phyloP scores from a whole-genome alignment of 2,113 vertebrate species.

The Motacilla alba region DNA sequence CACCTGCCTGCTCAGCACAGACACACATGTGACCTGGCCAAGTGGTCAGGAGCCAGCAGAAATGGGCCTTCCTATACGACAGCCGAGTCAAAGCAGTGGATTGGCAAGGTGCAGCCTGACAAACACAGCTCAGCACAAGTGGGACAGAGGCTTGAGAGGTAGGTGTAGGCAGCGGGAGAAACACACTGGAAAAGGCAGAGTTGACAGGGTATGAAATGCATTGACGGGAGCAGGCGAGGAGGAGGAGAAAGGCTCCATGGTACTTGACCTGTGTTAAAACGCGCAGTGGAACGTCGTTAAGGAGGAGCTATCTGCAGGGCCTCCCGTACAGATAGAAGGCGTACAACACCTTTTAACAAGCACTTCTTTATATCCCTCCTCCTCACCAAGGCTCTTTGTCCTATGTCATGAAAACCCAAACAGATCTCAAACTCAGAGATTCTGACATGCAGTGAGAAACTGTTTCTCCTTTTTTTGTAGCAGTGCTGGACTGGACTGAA shows the following conservation, averaged over 20 bases:
- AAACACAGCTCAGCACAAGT: neutral
- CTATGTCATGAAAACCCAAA: rapidly evolving
- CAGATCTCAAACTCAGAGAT: neutral
- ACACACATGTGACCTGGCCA: rapidly evolving
- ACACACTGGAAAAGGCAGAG: neutral
- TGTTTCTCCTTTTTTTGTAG: neutral
- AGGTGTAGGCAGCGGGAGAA: neutral
- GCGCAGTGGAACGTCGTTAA: rapidly evolving
- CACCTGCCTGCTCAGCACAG: neutral
- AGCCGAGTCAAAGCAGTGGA: neutral
- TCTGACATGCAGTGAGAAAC: neutral
- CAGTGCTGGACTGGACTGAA: neutral
- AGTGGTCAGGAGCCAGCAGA: neutral
- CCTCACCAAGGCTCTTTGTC: neutral
- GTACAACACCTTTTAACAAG: neutral
- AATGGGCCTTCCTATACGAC: neutral
- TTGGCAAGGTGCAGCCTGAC: neutral
- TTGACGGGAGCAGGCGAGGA: neutral
- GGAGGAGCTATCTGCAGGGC: neutral
- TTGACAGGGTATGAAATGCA: neutral
- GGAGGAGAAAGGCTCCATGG: neutral
- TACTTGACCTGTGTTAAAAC: neutral
- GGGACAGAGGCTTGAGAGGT: neutral
- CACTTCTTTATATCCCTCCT: neutral
- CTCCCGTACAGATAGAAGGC: rapidly evolving